Base-by-base conservation (phyloP, 2,113 vertebrate genomes). In the Craseonycteris thonglongyai region DNA sequence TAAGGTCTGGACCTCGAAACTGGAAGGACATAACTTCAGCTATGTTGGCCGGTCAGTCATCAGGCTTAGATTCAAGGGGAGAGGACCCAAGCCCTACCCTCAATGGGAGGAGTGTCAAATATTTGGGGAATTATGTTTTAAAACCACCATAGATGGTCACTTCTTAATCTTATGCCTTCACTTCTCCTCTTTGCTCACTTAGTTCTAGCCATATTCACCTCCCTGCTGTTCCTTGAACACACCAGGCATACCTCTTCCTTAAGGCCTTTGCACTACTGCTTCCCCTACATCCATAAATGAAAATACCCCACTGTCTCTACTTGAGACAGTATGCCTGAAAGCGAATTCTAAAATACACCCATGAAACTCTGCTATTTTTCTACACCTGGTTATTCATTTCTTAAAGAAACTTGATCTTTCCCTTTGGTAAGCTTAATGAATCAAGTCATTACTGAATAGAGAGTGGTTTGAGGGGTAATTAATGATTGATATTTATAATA, bases 401-500 rank as follows among this genome's bases (percentile, higher is more conserved):
- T 89, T 91, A 40, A 78, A 68, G 78, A 86, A 71, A 78, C 14
- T 59, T 59, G 13, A 71, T 81, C 66, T 91, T 30, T 49, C 8
- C 83, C 49, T 94, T 91, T 90, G 30, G 3, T 80, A 65, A 42
- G 35, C 24, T 93, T 80, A 94, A 88, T 92, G 45, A 79, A 84
- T 69, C 69, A 83, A 94, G 75, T 90, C 49, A 93, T 92, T 89
- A 87, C 45, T 61, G 63, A 96, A 71, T 54, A 66, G 8, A 78
- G 59, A 94, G 15, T 61, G 18, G 9, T 35, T 65, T 83, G 63
- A 89, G 90, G 69, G 40, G 21, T 78, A 54, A 95, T 84, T 80
- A 90, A 72, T 90, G 79, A 87, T 7, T 91, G 56, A 63, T 94
- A 89, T 91, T 91, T 93, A 56, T 79, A 79, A 65, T 79, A 83